phyloP scores from a whole-genome alignment of 2,797 vertebrate genomes.

The Apogon talboti region DNA sequence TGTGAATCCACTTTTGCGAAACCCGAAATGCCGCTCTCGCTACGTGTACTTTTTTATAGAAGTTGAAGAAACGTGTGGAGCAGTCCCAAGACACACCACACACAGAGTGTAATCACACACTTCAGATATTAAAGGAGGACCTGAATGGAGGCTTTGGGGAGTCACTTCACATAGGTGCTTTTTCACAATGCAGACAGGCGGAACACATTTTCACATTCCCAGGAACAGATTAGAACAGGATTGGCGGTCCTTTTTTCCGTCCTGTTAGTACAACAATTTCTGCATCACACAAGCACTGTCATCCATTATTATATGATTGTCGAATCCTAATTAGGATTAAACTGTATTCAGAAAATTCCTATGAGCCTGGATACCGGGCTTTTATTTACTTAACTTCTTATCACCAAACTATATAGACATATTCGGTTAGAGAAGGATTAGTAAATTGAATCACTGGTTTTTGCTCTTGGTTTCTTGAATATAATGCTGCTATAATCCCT shows the following conservation, averaged over 20 bases:
- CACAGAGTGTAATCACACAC: slow-evolving; percentile 9
- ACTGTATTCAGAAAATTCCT: slow-evolving; percentile 7
- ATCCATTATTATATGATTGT: slow-evolving; percentile 7
- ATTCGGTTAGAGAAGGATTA: slow-evolving; percentile 21
- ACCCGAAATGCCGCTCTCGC: not conserved
- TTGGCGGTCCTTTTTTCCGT: not conserved
- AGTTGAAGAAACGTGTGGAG: not conserved
- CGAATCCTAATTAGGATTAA: slow-evolving; percentile 29
- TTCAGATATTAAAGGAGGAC: not conserved
- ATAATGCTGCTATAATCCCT: slow-evolving; percentile 32
- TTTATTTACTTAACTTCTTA: slow-evolving; percentile 27
- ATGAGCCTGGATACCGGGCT: not conserved
- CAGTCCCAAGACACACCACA: not conserved
- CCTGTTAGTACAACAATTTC: not conserved
- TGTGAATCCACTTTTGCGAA: not conserved
- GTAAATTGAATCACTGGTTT: slow-evolving; percentile 23
- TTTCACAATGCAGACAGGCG: slow-evolving; percentile 7
- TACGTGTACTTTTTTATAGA: not conserved
- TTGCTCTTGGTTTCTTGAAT: slow-evolving; percentile 6
- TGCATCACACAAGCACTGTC: slow-evolving; percentile 24
- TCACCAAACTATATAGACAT: slow-evolving; percentile 11
- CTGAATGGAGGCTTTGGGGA: slow-evolving; percentile 3
- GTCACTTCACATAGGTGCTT: not conserved
- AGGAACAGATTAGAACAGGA: not conserved
- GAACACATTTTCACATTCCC: not conserved